Conservation (phyloP, 2,888 invertebrate genomes). For the Thalpophila matura region DNA sequence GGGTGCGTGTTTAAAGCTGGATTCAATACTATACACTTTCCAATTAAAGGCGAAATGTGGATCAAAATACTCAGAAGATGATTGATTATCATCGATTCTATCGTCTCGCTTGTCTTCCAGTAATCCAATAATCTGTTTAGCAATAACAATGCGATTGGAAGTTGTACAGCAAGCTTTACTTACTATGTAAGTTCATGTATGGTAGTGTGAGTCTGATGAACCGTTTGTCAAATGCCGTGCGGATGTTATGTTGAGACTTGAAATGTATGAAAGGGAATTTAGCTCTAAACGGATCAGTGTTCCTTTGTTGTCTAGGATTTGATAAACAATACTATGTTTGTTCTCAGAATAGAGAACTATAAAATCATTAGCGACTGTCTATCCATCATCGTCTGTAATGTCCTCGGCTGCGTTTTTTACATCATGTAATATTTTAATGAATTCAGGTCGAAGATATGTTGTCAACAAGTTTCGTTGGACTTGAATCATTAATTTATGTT, state of each 20-base stretch:
- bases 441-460: slow-evolving; percentile 43
- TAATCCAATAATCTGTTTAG: neutral
- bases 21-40: neutral
- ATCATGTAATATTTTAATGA: slow-evolving; percentile 26
- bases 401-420: slow-evolving; percentile 18
- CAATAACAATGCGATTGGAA: neutral
- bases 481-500: slow-evolving; percentile 36
- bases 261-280: slow-evolving; percentile 16
- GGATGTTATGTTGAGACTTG: slow-evolving; percentile 42
- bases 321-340: slow-evolving; percentile 25
- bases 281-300: slow-evolving; percentile 1
- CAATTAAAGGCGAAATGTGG: neutral
- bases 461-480: slow-evolving; percentile 30
- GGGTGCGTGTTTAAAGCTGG: slow-evolving; percentile 3
- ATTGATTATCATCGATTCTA: too few species aligned
- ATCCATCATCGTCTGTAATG: slow-evolving; percentile 19
- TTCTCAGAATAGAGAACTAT: slow-evolving; percentile 11
- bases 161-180: neutral
- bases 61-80: neutral
- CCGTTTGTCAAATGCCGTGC: slow-evolving; percentile 33
- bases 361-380: slow-evolving; percentile 36
- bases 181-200: neutral
- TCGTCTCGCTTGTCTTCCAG: too few species aligned
- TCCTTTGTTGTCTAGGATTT: slow-evolving; percentile 32
- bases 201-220: neutral